A percentile compares a stretch with the other conserved stretches of the same genome.
These are phyloP conservation scores for Callithrix jacchus DNA, from an alignment of 2,113 vertebrate genomes.

Conservation along the genomic window DNA sequence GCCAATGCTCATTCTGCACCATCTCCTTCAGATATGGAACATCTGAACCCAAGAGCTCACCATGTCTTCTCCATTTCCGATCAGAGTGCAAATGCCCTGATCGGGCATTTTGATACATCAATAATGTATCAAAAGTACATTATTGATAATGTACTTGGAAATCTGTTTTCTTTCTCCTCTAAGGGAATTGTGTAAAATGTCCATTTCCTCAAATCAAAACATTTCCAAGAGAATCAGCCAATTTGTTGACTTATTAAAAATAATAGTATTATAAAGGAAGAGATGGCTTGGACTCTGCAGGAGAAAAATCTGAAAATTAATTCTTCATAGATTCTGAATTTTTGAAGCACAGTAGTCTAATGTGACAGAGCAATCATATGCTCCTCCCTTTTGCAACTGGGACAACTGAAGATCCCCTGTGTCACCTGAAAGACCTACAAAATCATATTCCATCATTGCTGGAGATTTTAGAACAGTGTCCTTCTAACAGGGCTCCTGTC, in stretches of 20 bases:
- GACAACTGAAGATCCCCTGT: background rate
- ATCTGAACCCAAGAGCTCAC: constrained; percentile 35
- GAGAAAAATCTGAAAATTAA: constrained; percentile 53
- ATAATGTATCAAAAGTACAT: no score
- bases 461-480: background rate
- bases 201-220: constrained; percentile 59
- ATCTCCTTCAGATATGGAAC: background rate
- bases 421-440: background rate
- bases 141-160: constrained; percentile 52
- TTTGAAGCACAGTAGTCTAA: constrained; percentile 14
- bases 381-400: background rate
- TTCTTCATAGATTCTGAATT: constrained; percentile 31
- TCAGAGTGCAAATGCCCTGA: background rate
- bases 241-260: constrained; percentile 56
- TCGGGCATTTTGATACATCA: no score
- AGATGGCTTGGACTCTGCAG: constrained; percentile 24
- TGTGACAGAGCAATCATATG: background rate
- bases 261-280: constrained; percentile 43
- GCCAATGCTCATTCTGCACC: background rate
- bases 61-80: constrained; percentile 20
- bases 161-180: constrained; percentile 39
- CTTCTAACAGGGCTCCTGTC: background rate
- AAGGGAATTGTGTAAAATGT: constrained; percentile 36
- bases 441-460: background rate
- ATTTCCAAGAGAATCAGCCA: constrained; percentile 63